A percentile compares a stretch with the other conserved stretches of the same genome.
Conservation (phyloP, 1,140 invertebrate species). For the Neodiprion fabricii region DNA sequence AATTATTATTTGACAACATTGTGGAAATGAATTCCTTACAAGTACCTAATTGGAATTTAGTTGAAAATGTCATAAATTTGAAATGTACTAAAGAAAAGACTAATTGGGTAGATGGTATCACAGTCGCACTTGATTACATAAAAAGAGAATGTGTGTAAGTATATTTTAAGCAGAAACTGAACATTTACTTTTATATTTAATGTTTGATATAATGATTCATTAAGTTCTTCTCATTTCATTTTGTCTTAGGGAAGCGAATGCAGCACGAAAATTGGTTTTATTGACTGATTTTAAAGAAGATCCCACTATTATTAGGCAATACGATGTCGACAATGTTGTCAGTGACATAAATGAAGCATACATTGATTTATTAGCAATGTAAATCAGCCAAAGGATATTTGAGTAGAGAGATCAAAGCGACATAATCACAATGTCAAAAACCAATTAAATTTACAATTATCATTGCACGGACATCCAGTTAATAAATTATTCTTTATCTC, state of each 20-base stretch:
- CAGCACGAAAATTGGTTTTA: conserved; percentile 23
- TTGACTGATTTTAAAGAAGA: conserved; percentile 38
- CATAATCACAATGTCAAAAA: no score
- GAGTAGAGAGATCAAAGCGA: no score
- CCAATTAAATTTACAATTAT: no score
- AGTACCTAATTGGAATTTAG: conserved; percentile 37
- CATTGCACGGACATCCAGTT: no score
- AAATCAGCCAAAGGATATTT: background rate
- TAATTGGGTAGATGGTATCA: conserved; percentile 39
- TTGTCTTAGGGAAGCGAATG: conserved; percentile 19
- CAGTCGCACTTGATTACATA: conserved; percentile 30
- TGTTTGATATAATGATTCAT: background rate
- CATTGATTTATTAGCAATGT: background rate
- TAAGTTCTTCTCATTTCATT: background rate
- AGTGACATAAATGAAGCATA: background rate
- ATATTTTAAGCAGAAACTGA: no score
- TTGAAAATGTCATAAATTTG: conserved; percentile 34
- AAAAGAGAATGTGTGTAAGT: conserved; percentile 32
- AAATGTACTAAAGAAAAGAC: conserved; percentile 22
- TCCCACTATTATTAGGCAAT: conserved; percentile 27
- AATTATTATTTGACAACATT: conserved; percentile 13
- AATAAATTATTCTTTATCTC: background rate
- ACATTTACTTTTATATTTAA: conserved; percentile 2
- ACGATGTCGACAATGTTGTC: conserved; percentile 8
- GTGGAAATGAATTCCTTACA: conserved; percentile 19